These are phyloP conservation scores for Leptobrachium ailaonicum DNA, from an alignment of 2,113 vertebrate species.

Conservation along the genomic window DNA sequence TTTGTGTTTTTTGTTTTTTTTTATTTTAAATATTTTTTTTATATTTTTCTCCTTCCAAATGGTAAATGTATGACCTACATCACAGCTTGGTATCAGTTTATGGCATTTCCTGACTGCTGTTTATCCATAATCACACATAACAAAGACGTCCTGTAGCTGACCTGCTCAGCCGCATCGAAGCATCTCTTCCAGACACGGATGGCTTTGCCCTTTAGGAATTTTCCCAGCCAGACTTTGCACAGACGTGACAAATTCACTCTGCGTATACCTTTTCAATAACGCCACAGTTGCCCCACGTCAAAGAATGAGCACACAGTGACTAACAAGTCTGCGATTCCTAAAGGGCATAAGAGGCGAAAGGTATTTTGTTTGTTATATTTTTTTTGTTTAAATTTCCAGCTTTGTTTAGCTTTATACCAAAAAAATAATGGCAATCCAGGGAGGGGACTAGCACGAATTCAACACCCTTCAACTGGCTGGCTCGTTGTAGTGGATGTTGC, in stretches of 20 bases:
- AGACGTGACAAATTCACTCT: too few relatives aligned
- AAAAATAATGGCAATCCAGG: too few relatives aligned
- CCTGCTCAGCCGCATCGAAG: not conserved
- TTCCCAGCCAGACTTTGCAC: not conserved
- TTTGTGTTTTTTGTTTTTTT: not conserved
- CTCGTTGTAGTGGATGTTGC: not conserved
- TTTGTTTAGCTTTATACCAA: too few relatives aligned
- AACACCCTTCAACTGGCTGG: not conserved
- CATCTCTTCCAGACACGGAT: not conserved
- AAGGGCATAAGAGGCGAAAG: too few relatives aligned
- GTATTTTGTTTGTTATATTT: too few relatives aligned
- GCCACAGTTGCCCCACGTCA: too few relatives aligned
- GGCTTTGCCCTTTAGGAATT: not conserved
- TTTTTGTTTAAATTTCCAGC: too few relatives aligned
- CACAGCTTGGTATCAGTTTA: not conserved
- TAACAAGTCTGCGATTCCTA: too few relatives aligned
- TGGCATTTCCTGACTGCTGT: not conserved
- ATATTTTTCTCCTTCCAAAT: not conserved
- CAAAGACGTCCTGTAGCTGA: not conserved
- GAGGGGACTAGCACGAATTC: not conserved
- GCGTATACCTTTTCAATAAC: too few relatives aligned
- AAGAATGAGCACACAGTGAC: too few relatives aligned
- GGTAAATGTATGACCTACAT: not conserved
- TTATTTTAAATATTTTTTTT: not conserved
- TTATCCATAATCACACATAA: too few relatives aligned